Conservation (phyloP, 2,888 invertebrate genomes). For the Andricus quercusramuli region DNA sequence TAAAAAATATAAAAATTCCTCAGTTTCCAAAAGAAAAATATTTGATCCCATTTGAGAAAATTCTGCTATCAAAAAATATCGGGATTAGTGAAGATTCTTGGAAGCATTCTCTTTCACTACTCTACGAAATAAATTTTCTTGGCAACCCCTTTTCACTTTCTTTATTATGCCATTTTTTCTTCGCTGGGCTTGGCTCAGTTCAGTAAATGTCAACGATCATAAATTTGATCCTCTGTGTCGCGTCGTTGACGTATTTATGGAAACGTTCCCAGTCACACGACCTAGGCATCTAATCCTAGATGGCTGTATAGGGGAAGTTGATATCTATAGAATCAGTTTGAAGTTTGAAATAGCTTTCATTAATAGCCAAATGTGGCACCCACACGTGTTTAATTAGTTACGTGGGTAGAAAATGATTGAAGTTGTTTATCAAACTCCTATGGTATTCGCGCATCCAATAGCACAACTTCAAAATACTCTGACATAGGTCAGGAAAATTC, state of each 20-base stretch:
- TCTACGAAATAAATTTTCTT: neutral
- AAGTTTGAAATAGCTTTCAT: slow-evolving; percentile 36
- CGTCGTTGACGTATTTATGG: slow-evolving; percentile 10
- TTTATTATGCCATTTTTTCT: slow-evolving; percentile 5
- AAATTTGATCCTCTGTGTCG: slow-evolving; percentile 9
- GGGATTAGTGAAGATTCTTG: neutral
- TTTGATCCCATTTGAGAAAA: neutral
- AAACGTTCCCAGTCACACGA: neutral
- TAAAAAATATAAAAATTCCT: neutral
- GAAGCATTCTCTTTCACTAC: neutral
- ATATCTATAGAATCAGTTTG: slow-evolving; percentile 21
- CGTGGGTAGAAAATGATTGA: slow-evolving; percentile 9
- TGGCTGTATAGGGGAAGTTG: neutral
- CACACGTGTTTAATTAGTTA: slow-evolving; percentile 21
- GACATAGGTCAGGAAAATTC: too few relatives aligned
- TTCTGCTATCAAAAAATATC: neutral
- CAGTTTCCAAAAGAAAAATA: neutral
- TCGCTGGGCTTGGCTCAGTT: neutral
- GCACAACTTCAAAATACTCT: neutral
- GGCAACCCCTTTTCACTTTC: neutral
- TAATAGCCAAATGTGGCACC: neutral
- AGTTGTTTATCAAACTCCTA: slow-evolving; percentile 13
- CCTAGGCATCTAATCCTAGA: slow-evolving; percentile 15
- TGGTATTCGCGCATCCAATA: neutral
- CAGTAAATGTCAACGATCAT: slow-evolving; percentile 11